Evolutionary conservation across 2,113 vertebrate species (phyloP).

Genomic region (Pavo muticus): DNA sequence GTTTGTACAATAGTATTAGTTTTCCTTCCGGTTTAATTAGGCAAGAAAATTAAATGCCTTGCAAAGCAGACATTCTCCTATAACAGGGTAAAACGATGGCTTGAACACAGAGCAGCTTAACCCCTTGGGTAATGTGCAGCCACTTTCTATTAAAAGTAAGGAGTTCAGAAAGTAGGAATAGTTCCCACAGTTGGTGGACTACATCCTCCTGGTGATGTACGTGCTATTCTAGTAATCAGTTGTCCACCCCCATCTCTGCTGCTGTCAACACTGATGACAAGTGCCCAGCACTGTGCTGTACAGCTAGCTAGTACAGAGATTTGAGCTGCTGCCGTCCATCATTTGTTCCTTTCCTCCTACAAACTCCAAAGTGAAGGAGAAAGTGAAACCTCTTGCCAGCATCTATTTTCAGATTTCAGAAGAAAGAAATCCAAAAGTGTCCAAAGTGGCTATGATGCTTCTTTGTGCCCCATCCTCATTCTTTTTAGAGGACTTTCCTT

Average conservation of each 20-base stretch:
- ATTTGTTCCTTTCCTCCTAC: conserved; percentile 44
- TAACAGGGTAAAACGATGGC: neutral
- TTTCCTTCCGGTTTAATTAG: conserved; percentile 38
- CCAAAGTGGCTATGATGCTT: neutral
- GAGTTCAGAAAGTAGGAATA: neutral
- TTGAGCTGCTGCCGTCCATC: conserved; percentile 43
- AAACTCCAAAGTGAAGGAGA: conserved; percentile 20
- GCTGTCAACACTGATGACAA: conserved; percentile 5
- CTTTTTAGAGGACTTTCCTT: neutral
- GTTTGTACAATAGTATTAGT: neutral
- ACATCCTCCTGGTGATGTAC: neutral
- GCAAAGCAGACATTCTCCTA: neutral
- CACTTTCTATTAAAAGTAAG: neutral
- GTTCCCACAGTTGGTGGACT: conserved; percentile 24
- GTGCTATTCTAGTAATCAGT: conserved; percentile 30
- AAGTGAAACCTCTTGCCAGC: conserved; percentile 14
- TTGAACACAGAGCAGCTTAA: neutral
- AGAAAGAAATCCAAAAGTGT: neutral
- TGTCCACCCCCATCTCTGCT: conserved; percentile 54
- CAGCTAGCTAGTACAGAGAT: neutral
- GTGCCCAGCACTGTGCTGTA: conserved; percentile 15
- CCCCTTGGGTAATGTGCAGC: neutral
- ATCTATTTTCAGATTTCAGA: conserved; percentile 31
- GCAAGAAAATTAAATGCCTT: conserved; percentile 7
- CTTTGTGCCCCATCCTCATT: neutral